Evolutionary conservation across 2,888 invertebrate genomes (phyloP).

Genomic region (Incurvaria masculella): DNA sequence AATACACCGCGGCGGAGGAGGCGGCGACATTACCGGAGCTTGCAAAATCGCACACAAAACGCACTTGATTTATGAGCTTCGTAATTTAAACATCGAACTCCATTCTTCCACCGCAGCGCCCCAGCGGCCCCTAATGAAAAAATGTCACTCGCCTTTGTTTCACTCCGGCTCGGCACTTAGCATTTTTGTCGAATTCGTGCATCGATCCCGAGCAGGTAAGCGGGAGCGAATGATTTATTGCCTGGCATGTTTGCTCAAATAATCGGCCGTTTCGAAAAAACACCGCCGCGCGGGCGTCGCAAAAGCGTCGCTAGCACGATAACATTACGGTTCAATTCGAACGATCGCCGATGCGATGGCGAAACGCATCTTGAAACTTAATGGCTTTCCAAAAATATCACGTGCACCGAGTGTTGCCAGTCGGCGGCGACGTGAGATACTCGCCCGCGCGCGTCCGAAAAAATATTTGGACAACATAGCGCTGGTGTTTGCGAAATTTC

Average conservation of each 20-base stretch:
- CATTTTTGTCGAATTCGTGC: constrained; percentile 13
- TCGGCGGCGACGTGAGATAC: neutral
- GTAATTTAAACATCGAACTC: constrained; percentile 15
- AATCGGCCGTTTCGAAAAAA: constrained; percentile 39
- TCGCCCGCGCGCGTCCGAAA: constrained; percentile 16
- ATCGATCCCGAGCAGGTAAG: constrained; percentile 49
- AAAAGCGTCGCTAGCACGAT: neutral
- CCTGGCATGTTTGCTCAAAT: constrained; percentile 50
- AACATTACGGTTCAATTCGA: neutral
- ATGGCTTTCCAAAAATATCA: constrained; percentile 37
- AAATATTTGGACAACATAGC: constrained; percentile 41
- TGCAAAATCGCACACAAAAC: constrained; percentile 2
- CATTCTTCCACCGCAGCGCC: constrained; percentile 4
- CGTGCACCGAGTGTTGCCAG: constrained; percentile 28
- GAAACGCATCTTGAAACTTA: constrained; percentile 33
- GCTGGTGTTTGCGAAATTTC: constrained; percentile 31
- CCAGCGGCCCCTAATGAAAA: constrained; percentile 27
- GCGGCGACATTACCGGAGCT: neutral
- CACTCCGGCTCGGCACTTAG: constrained; percentile 20
- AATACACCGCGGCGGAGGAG: neutral
- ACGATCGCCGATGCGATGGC: neutral
- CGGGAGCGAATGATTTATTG: constrained; percentile 52
- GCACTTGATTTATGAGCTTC: constrained; percentile 3
- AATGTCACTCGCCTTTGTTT: constrained; percentile 49
- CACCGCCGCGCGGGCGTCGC: neutral